Conservation (phyloP, 2,113 vertebrate species). For the Cyprinus carpio region DNA sequence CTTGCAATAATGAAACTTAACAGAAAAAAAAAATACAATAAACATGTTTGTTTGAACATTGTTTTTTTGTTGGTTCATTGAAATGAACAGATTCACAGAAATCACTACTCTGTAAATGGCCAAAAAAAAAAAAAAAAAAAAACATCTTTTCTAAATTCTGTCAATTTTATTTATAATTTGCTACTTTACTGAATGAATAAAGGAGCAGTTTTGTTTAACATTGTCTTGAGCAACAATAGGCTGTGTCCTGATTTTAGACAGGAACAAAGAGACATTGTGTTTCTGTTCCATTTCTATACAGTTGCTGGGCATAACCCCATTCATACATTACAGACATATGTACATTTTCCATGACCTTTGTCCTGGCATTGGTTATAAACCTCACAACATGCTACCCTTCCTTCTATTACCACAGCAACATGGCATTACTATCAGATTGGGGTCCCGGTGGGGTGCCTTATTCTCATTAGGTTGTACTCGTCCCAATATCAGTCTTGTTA, state of each 20-base stretch:
- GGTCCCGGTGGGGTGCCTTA: background rate
- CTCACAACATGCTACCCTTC: background rate
- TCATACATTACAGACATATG: background rate
- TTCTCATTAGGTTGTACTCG: constrained; percentile 23
- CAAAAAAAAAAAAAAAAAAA: background rate
- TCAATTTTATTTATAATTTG: background rate
- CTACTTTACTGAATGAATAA: background rate
- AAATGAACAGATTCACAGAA: background rate
- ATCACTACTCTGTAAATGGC: too few species aligned
- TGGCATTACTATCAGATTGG: constrained; percentile 1
- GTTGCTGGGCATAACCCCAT: background rate
- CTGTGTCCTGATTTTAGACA: background rate
- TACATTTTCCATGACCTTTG: background rate
- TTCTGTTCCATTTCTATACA: constrained; percentile 3
- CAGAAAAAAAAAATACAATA: too few species aligned
- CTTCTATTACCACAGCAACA: background rate
- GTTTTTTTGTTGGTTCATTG: too few species aligned
- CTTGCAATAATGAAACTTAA: too few species aligned
- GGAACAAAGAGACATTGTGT: background rate
- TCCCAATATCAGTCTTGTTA: constrained; percentile 27
- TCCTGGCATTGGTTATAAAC: too few species aligned
- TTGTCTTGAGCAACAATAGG: background rate
- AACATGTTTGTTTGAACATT: background rate
- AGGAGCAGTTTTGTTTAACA: background rate
- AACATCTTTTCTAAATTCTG: background rate